Evolutionary conservation across 2,113 vertebrate species (phyloP).

Genomic region (Muscicapa adusta): DNA sequence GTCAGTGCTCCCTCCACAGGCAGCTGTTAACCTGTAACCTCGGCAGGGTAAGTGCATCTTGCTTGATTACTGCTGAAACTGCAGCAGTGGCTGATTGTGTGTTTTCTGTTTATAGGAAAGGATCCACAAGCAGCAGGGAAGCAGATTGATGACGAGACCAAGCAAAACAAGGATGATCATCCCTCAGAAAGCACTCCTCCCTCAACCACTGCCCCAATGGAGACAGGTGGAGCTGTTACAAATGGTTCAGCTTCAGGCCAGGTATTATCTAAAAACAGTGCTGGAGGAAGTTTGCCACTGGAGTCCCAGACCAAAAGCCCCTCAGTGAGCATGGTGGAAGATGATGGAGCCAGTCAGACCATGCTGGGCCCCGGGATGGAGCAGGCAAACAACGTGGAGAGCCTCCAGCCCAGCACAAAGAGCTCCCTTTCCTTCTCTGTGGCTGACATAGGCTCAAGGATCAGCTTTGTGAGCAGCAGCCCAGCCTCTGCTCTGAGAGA

Average conservation of each 20-base stretch:
- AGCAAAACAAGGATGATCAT: not conserved
- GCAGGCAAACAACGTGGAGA: not conserved
- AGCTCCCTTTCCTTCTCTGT: constrained; percentile 11
- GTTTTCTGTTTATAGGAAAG: constrained; percentile 65
- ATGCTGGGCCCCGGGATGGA: not conserved
- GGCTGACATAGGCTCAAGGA: not conserved
- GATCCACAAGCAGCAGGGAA: constrained; percentile 59
- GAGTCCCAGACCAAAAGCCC: not conserved
- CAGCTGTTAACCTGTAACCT: not conserved
- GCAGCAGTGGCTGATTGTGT: not conserved
- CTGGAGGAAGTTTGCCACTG: not conserved
- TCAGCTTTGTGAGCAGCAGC: constrained; percentile 23
- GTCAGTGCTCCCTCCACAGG: not conserved
- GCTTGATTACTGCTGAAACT: not conserved
- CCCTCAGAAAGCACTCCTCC: constrained; percentile 5
- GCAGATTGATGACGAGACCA: not conserved
- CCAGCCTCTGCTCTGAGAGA: not conserved
- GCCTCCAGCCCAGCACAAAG: not conserved
- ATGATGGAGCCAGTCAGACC: not conserved
- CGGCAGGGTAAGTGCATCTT: not conserved
- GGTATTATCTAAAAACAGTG: not conserved
- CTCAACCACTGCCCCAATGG: not conserved
- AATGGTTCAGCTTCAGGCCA: not conserved
- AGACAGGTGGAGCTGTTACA: not conserved
- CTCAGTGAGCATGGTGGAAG: not conserved